A percentile compares a stretch with the other conserved stretches of the same genome.
Conservation (phyloP, 2,113 vertebrate species). For the Empidonax traillii region DNA sequence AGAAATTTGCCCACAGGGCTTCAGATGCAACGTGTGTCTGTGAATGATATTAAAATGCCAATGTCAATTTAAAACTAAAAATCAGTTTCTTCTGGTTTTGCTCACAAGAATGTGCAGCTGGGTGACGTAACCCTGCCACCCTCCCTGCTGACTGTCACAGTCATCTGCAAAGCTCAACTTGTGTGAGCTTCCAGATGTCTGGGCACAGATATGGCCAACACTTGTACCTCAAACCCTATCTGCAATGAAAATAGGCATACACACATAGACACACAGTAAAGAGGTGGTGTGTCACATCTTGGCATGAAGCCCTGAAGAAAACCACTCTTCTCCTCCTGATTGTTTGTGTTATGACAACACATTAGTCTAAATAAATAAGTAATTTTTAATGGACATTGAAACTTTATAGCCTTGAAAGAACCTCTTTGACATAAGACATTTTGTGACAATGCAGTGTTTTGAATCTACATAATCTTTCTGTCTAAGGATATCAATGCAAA, state of each 20-base stretch:
- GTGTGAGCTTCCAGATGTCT: neutral
- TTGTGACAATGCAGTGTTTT: neutral
- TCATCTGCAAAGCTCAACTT: neutral
- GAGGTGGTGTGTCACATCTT: neutral
- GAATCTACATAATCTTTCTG: neutral
- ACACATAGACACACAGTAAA: neutral
- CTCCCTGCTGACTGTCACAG: neutral
- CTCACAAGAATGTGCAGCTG: fast-evolving
- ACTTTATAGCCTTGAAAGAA: neutral
- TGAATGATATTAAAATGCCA: neutral
- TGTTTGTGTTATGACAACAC: neutral
- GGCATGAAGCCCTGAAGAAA: neutral
- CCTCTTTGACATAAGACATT: neutral
- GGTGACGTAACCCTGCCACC: neutral
- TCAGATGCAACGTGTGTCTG: neutral
- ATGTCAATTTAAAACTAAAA: neutral
- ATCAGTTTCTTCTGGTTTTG: neutral
- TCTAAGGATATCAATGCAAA: neutral
- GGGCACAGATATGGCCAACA: neutral
- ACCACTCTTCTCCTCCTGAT: neutral
- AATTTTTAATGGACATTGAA: neutral
- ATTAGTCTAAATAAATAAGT: neutral
- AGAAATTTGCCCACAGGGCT: neutral
- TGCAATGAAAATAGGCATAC: neutral
- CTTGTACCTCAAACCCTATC: neutral